Percentiles rank a stretch among this genome's conserved stretches.
These are phyloP conservation scores for Temnothorax curvispinosus DNA, from an alignment of 1,140 invertebrate genomes.

Conservation along the genomic window DNA sequence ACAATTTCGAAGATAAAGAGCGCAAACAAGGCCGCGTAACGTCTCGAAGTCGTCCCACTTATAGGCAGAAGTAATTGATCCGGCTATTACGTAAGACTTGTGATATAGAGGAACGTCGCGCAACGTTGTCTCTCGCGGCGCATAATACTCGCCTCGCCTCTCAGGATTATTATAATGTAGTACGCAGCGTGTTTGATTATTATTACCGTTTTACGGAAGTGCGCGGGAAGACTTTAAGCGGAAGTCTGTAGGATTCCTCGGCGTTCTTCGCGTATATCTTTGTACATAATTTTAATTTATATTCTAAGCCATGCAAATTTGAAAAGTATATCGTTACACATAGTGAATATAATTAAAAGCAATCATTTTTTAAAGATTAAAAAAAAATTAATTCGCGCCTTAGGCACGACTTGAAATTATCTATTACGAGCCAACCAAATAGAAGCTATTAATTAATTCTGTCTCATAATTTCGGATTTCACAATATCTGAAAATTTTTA, in stretches of 20 bases:
- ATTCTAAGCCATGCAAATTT: background rate
- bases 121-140: conserved; percentile 27
- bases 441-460: background rate
- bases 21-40: conserved; percentile 47
- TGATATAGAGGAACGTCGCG: conserved; percentile 32
- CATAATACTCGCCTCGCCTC: conserved; percentile 8
- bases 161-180: background rate
- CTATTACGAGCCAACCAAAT: background rate
- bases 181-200: background rate
- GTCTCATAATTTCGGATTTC: background rate
- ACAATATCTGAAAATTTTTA: background rate
- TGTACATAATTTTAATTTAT: background rate
- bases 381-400: background rate
- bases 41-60: conserved; percentile 35
- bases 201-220: background rate
- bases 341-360: background rate
- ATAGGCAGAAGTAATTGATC: conserved; percentile 52
- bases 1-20: conserved; percentile 54
- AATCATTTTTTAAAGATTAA: background rate
- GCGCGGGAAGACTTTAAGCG: background rate
- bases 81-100: conserved; percentile 28
- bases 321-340: background rate
- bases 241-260: background rate
- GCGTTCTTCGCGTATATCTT: background rate
- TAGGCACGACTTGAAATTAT: background rate